Conservation (phyloP, 2,888 invertebrate genomes). For the Drosophila neutralis region DNA sequence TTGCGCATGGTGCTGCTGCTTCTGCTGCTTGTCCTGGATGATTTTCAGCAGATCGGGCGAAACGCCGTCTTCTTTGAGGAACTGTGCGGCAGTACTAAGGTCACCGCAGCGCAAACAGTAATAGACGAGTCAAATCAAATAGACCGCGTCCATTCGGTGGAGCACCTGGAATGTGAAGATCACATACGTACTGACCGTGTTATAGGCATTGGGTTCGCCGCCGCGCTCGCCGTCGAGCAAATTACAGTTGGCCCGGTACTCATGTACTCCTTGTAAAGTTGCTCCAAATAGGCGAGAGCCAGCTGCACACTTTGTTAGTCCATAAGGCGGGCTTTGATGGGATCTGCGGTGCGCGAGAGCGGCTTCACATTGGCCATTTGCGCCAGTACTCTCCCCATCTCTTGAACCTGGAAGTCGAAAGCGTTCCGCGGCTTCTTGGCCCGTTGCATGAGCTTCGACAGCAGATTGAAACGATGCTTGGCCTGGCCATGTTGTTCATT, state of each 20-base stretch:
- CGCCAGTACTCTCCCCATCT: constrained; percentile 96
- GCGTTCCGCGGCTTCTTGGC: constrained; percentile 90
- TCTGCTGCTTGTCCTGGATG: no score
- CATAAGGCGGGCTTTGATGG: constrained; percentile 90
- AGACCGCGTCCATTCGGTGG: no score
- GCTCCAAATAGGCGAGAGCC: constrained; percentile 94
- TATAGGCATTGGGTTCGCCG: no score
- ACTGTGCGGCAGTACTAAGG: no score
- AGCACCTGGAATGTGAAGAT: no score
- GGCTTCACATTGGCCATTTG: constrained; percentile 93
- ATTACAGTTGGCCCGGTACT: constrained; percentile 91
- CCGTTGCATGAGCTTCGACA: constrained; percentile 89
- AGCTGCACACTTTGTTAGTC: constrained; percentile 88
- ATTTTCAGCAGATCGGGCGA: no score
- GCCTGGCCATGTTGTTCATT: constrained; percentile 89
- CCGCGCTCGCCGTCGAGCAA: constrained; percentile 85
- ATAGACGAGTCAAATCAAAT: no score
- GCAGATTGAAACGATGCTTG: constrained; percentile 90
- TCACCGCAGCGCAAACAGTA: no score
- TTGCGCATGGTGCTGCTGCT: no score
- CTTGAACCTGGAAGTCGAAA: constrained; percentile 90
- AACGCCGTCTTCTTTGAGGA: no score
- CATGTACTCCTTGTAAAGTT: constrained; percentile 93
- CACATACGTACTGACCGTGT: no score
- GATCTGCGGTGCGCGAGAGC: constrained; percentile 89